These are phyloP conservation scores for Erebia ligea DNA, from an alignment of 2,888 invertebrate species.

Conservation along the genomic window DNA sequence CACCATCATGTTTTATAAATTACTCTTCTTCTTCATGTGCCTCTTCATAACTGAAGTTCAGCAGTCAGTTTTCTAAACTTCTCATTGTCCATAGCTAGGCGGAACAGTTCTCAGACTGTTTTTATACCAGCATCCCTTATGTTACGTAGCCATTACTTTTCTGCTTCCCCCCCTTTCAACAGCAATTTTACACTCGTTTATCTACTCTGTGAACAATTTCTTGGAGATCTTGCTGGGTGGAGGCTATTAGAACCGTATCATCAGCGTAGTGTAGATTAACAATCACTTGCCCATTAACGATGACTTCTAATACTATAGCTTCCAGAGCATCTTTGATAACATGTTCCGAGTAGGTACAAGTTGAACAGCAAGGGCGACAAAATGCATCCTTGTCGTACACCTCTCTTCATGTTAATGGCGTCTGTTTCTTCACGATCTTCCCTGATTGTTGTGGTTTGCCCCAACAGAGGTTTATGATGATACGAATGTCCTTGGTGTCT, in stretches of 20 bases:
- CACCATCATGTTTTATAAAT: too few relatives aligned
- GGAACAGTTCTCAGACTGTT: too few relatives aligned
- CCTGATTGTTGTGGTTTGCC: neutral
- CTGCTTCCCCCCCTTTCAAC: constrained; percentile 8
- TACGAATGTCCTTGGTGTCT: neutral
- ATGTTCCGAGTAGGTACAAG: constrained; percentile 26
- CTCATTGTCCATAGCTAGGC: too few relatives aligned
- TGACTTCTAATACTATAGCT: neutral
- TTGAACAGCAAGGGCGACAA: constrained; percentile 30
- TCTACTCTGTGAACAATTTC: constrained; percentile 17
- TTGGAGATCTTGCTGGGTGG: constrained; percentile 23
- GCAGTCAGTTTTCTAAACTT: too few relatives aligned
- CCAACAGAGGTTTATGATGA: neutral
- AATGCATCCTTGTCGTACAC: constrained; percentile 32
- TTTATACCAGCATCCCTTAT: too few relatives aligned
- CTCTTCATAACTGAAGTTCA: too few relatives aligned
- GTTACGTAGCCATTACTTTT: too few relatives aligned
- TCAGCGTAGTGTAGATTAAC: constrained; percentile 28
- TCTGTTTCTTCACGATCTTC: neutral
- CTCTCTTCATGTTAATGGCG: constrained; percentile 1
- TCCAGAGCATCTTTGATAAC: constrained; percentile 11
- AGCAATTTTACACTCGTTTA: constrained; percentile 11
- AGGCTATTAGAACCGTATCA: constrained; percentile 28
- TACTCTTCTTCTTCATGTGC: too few relatives aligned
- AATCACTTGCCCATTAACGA: constrained; percentile 19